These are phyloP conservation scores for Petrolisthes cinctipes DNA, from an alignment of 2,888 invertebrate genomes.

Conservation along the genomic window DNA sequence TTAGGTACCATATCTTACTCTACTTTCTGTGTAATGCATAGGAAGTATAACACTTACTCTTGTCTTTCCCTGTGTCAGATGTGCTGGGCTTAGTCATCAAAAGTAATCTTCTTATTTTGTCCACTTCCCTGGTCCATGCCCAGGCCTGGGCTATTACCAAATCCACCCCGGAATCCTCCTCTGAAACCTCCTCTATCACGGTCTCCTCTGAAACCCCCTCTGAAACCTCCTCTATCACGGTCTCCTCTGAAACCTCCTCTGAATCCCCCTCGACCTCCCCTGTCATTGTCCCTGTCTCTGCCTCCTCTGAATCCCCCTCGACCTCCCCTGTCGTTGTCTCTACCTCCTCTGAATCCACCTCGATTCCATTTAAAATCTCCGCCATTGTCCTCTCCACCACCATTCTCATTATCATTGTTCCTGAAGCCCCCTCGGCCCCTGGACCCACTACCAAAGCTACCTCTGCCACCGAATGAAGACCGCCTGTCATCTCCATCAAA, in stretches of 20 bases:
- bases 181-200: constrained; percentile 29
- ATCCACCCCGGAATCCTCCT: constrained; percentile 28
- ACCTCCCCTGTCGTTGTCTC: background rate
- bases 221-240: constrained; percentile 20
- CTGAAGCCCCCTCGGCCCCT: background rate
- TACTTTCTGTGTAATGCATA: no score
- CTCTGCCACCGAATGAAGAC: constrained; percentile 4
- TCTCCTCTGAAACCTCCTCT: background rate
- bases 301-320: constrained; percentile 36
- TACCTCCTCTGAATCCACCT: constrained; percentile 14
- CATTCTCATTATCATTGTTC: background rate
- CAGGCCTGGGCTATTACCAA: constrained; percentile 46
- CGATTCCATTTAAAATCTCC: background rate
- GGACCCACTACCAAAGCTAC: constrained; percentile 8
- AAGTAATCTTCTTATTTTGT: constrained; percentile 61
- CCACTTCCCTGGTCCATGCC: constrained; percentile 48
- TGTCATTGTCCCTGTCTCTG: background rate
- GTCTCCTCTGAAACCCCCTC: no score
- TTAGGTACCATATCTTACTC: no score
- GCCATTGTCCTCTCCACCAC: background rate
- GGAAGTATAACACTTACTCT: constrained; percentile 16
- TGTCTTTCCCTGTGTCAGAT: constrained; percentile 42
- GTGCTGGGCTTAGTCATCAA: constrained; percentile 53
- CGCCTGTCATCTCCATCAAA: constrained; percentile 11
- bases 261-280: constrained; percentile 21